phyloP scores from a whole-genome alignment of 2,797 vertebrate genomes.

The Macropodus opercularis region DNA sequence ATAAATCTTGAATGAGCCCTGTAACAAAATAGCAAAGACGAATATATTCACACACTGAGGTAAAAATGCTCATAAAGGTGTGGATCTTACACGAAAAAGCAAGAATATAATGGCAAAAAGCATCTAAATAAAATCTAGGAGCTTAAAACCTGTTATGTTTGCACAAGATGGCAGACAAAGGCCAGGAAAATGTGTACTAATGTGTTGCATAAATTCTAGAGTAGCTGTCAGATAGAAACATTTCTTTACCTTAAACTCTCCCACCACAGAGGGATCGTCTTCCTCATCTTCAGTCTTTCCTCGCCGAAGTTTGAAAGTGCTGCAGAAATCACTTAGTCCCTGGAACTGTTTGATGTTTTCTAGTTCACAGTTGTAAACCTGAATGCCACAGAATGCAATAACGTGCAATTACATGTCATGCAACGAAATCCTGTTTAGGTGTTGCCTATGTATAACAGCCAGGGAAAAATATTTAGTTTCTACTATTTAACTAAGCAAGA shows the following conservation, averaged over 20 bases:
- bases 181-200: not conserved
- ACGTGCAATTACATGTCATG: slow-evolving; percentile 37
- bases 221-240: not conserved
- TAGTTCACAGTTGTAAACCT: slow-evolving; percentile 89
- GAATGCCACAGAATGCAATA: slow-evolving; percentile 8
- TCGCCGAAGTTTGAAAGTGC: slow-evolving; percentile 92
- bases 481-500: no score
- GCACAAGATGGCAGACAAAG: slow-evolving; percentile 69
- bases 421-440: no score
- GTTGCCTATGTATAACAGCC: not conserved
- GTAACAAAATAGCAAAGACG: not conserved
- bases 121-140: no score
- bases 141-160: no score
- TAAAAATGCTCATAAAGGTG: not conserved
- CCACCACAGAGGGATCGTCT: slow-evolving; percentile 93
- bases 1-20: slow-evolving; percentile 97
- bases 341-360: slow-evolving; percentile 88
- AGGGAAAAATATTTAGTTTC: no score
- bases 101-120: no score
- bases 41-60: not conserved
- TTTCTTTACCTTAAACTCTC: slow-evolving; percentile 93
- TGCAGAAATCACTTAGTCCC: slow-evolving; percentile 94
- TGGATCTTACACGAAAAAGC: not conserved
- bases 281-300: slow-evolving; percentile 89
- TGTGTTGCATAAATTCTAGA: not conserved